phyloP scores from a whole-genome alignment of 2,113 vertebrate species.

The Thunnus maccoyii region DNA sequence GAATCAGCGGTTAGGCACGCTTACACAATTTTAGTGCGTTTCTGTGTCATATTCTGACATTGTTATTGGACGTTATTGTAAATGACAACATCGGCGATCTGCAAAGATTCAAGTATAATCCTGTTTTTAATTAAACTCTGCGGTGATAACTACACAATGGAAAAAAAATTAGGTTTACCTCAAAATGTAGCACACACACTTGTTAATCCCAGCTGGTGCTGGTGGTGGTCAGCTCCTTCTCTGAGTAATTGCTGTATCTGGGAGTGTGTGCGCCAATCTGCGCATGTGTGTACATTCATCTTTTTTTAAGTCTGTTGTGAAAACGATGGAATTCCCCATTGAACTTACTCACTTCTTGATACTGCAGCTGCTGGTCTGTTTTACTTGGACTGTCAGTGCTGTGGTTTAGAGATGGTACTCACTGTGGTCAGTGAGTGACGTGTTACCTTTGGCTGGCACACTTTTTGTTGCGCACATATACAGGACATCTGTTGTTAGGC shows the following conservation, averaged over 20 bases:
- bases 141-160: slow-evolving; percentile 25
- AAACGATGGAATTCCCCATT: slow-evolving; percentile 48
- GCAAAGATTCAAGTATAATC: slow-evolving; percentile 1
- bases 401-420: slow-evolving; percentile 33
- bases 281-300: slow-evolving; percentile 35
- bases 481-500: slow-evolving; percentile 49
- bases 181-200: slow-evolving; percentile 17
- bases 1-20: slow-evolving; percentile 16
- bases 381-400: slow-evolving; percentile 21
- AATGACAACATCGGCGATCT: slow-evolving; percentile 7
- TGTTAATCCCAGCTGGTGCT: slow-evolving; percentile 30
- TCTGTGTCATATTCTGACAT: background rate
- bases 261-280: slow-evolving; percentile 27
- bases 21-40: background rate
- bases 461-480: slow-evolving; percentile 14
- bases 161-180: slow-evolving; percentile 3
- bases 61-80: slow-evolving; percentile 2
- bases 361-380: slow-evolving; percentile 52
- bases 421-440: slow-evolving; percentile 32
- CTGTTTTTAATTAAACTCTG: slow-evolving; percentile 26
- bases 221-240: slow-evolving; percentile 6
- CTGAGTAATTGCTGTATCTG: slow-evolving; percentile 46
- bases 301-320: background rate
- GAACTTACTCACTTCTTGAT: slow-evolving; percentile 28
- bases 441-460: slow-evolving; percentile 31